Evolutionary conservation across 2,113 vertebrate genomes (phyloP).

Genomic region (cattle (Bos taurus)): DNA sequence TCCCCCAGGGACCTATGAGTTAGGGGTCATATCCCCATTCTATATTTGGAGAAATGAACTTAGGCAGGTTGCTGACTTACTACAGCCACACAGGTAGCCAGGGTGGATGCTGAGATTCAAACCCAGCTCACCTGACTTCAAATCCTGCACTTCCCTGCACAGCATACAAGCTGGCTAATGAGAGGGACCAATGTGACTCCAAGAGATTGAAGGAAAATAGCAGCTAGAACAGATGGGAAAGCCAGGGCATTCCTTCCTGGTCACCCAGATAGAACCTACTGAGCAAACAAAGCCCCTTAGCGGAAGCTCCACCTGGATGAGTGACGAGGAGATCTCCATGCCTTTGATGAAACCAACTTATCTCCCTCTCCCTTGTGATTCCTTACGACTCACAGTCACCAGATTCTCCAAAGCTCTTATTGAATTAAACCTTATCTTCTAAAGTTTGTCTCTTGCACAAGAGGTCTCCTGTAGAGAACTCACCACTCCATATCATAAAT

Average conservation of each 20-base stretch:
- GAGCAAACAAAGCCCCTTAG: background rate
- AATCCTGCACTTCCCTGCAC: background rate
- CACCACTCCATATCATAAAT: fast-evolving
- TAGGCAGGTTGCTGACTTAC: background rate
- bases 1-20: background rate
- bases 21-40: background rate
- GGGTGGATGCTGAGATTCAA: background rate
- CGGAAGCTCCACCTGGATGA: background rate
- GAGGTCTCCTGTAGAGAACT: background rate
- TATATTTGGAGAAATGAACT: background rate
- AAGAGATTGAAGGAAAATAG: background rate
- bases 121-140: background rate
- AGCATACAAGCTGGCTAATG: background rate
- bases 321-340: background rate
- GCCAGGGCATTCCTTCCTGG: background rate
- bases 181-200: background rate
- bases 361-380: background rate
- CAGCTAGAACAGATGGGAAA: background rate
- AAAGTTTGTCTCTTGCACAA: background rate
- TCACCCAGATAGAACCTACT: background rate
- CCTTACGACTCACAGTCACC: background rate
- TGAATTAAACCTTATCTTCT: background rate
- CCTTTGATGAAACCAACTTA: background rate
- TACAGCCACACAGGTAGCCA: background rate
- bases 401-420: background rate